Conservation (phyloP, 2,888 invertebrate species). For the Archips crataeganus region DNA sequence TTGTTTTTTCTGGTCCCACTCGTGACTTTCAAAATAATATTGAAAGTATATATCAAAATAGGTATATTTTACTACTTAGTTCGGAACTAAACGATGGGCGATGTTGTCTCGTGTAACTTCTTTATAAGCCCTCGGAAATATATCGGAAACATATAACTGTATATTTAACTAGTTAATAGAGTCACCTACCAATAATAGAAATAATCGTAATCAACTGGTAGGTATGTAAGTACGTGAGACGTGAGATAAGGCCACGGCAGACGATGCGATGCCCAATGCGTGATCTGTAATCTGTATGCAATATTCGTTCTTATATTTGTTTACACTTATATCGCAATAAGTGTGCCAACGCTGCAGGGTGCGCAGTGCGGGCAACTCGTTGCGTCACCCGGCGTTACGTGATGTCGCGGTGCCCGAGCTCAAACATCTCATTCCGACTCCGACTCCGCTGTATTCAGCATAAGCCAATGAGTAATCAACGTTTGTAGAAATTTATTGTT, state of each 20-base stretch:
- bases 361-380: conserved; percentile 18
- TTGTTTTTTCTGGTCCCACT: too few species aligned
- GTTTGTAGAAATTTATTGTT: conserved; percentile 3
- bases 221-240: background rate
- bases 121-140: too few species aligned
- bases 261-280: background rate
- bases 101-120: too few species aligned
- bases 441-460: background rate
- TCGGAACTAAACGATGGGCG: too few species aligned
- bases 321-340: conserved; percentile 34
- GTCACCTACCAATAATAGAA: background rate
- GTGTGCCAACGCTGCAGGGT: conserved; percentile 24
- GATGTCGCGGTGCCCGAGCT: conserved; percentile 32
- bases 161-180: background rate
- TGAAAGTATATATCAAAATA: too few species aligned
- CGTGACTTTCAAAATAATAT: too few species aligned
- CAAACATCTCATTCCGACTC: conserved; percentile 33
- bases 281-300: conserved; percentile 18
- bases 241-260: background rate
- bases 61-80: too few species aligned
- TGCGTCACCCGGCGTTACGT: conserved; percentile 35
- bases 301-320: conserved; percentile 37
- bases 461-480: background rate
- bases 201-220: background rate
- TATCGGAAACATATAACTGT: too few species aligned